Conservation (phyloP, 2,113 vertebrate genomes). For the Setophaga kirtlandii region DNA sequence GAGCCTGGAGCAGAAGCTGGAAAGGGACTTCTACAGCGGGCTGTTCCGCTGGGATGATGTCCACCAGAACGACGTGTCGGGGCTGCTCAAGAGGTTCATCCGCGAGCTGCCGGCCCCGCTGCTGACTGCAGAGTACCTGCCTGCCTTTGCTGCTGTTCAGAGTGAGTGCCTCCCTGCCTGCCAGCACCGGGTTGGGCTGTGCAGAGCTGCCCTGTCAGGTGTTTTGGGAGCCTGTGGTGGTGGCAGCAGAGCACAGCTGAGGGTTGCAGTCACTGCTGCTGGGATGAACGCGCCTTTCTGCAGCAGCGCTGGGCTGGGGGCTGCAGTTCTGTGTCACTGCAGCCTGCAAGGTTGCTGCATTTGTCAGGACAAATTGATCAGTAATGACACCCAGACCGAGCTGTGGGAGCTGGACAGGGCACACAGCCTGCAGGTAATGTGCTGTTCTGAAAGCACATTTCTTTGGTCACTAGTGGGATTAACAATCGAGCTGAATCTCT, state of each 20-base stretch:
- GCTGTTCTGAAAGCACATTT: neutral
- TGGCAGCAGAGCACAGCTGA: rapidly evolving
- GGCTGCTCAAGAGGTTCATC: constrained; percentile 91
- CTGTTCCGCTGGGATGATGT: constrained; percentile 87
- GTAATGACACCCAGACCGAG: neutral
- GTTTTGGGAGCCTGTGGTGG: neutral
- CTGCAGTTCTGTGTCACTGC: neutral
- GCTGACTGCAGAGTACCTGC: constrained; percentile 88
- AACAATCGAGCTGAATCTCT: neutral
- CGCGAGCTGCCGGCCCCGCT: constrained; percentile 85
- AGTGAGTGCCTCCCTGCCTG: constrained; percentile 72
- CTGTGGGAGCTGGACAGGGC: neutral
- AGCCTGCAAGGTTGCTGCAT: neutral
- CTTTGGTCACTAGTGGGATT: neutral
- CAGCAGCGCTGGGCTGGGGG: neutral
- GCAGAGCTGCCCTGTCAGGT: neutral
- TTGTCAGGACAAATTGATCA: neutral
- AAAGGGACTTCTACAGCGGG: constrained; percentile 82
- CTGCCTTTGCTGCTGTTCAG: constrained; percentile 87
- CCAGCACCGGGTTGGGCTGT: rapidly evolving
- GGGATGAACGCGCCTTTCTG: rapidly evolving
- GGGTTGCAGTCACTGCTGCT: neutral
- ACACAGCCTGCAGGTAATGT: neutral
- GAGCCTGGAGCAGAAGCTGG: constrained; percentile 85
- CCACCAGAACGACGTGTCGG: constrained; percentile 85